phyloP scores from a whole-genome alignment of 2,888 invertebrate genomes.

The Hybos culiciformis region DNA sequence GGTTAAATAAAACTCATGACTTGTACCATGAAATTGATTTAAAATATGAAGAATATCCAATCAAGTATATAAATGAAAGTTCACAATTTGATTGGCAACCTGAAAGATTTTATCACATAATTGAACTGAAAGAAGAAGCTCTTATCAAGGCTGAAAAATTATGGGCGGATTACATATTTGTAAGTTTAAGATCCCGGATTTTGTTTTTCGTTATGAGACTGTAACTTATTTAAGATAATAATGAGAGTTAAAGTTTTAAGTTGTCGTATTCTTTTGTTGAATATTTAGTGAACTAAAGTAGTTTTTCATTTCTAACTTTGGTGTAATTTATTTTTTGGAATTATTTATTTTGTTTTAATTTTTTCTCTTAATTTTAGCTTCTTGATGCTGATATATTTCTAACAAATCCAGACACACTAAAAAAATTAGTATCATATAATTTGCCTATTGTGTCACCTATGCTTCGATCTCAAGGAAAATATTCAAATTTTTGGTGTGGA shows the following conservation, averaged over 20 bases:
- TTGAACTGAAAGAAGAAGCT: slow-evolving; percentile 62
- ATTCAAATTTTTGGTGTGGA: slow-evolving; percentile 94
- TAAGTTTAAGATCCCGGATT: slow-evolving; percentile 42
- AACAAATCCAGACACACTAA: slow-evolving; percentile 49
- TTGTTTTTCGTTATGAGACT: not conserved
- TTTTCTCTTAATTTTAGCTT: slow-evolving; percentile 42
- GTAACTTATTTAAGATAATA: not conserved
- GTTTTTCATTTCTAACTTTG: not conserved
- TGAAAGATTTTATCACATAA: slow-evolving; percentile 62
- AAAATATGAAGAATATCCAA: slow-evolving; percentile 25
- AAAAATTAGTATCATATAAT: slow-evolving; percentile 46
- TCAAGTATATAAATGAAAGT: slow-evolving; percentile 43
- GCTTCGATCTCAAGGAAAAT: slow-evolving; percentile 71
- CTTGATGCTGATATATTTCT: slow-evolving; percentile 76
- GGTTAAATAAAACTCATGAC: slow-evolving; percentile 47
- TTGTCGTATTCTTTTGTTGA: no score
- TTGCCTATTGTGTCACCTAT: slow-evolving; percentile 66
- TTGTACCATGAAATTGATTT: slow-evolving; percentile 58
- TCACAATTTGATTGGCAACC: slow-evolving; percentile 61
- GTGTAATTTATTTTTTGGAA: not conserved
- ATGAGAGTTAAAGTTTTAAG: not conserved
- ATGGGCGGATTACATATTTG: slow-evolving; percentile 85
- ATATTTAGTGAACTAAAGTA: not conserved
- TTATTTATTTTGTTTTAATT: not conserved
- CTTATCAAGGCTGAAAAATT: slow-evolving; percentile 53